A percentile compares a stretch with the other conserved stretches of the same genome.
Conservation (phyloP, 2,113 vertebrate species). For the Ceyx melanurus region DNA sequence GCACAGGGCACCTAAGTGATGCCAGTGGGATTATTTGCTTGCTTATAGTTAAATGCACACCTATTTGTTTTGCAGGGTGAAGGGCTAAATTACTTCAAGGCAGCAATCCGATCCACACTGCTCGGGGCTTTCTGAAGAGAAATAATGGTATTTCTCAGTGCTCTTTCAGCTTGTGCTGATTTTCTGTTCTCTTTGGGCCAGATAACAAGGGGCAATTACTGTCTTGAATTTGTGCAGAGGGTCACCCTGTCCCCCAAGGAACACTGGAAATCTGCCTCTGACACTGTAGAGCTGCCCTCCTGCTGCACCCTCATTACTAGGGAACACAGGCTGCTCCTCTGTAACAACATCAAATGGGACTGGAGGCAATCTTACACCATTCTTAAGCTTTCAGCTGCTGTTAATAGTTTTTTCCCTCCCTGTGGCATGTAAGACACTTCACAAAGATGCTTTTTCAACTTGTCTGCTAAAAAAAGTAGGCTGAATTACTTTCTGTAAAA, state of each 20-base stretch:
- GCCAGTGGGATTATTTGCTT: neutral
- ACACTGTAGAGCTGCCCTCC: fast-evolving
- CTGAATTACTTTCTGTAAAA: neutral
- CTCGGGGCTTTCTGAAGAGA: neutral
- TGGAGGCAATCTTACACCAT: neutral
- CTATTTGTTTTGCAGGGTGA: neutral
- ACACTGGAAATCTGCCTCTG: neutral
- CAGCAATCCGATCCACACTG: fast-evolving
- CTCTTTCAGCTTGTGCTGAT: neutral
- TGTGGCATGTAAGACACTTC: neutral
- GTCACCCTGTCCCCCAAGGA: neutral
- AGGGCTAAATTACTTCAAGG: neutral
- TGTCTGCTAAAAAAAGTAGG: neutral
- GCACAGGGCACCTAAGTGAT: neutral
- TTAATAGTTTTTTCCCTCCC: neutral
- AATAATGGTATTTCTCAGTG: neutral
- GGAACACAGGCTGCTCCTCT: fast-evolving
- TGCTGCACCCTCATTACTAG: neutral
- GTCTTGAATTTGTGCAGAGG: fast-evolving
- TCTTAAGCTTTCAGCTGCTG: neutral
- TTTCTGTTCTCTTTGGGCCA: neutral
- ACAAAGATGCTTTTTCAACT: neutral
- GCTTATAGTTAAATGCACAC: neutral
- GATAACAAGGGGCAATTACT: neutral
- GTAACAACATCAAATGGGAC: fast-evolving